A percentile compares a stretch with the other conserved stretches of the same genome.
Conservation (phyloP, 64 coral and sea anemone genomes). For the Acropora yongei region DNA sequence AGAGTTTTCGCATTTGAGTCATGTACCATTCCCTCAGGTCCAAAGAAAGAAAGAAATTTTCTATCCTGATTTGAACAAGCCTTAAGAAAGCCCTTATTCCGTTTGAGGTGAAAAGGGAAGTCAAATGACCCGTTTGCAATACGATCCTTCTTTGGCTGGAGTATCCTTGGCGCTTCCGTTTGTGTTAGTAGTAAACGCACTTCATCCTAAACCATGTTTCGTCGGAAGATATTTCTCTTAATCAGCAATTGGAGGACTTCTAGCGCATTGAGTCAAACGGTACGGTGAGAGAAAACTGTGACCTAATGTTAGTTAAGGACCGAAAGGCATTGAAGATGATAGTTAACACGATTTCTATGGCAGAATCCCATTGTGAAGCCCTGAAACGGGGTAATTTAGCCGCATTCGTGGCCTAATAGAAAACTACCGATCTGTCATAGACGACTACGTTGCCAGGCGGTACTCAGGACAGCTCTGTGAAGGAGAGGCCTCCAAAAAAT, state of each 20-base stretch:
- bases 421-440: slow-evolving; percentile 10
- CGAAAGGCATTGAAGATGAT: slow-evolving; percentile 17
- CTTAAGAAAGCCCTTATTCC: slow-evolving; percentile 33
- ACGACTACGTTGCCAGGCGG: background rate
- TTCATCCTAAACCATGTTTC: slow-evolving; percentile 13
- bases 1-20: slow-evolving; percentile 30
- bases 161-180: slow-evolving; percentile 26
- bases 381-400: background rate
- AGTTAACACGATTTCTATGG: background rate
- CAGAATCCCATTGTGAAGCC: background rate
- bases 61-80: slow-evolving; percentile 45
- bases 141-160: slow-evolving; percentile 38
- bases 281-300: background rate
- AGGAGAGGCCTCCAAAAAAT: background rate
- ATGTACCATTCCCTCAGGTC: slow-evolving; percentile 45
- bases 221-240: slow-evolving; percentile 1
- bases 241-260: slow-evolving; percentile 31
- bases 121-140: slow-evolving; percentile 39
- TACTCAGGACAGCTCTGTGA: background rate
- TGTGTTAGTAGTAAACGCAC: background rate
- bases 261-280: slow-evolving; percentile 30
- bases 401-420: background rate
- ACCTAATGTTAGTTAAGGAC: slow-evolving; percentile 16
- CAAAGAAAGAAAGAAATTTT: slow-evolving; percentile 22
- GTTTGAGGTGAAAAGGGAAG: slow-evolving; percentile 29